Base-by-base conservation (phyloP, 2,888 invertebrate genomes). In the Actias luna region DNA sequence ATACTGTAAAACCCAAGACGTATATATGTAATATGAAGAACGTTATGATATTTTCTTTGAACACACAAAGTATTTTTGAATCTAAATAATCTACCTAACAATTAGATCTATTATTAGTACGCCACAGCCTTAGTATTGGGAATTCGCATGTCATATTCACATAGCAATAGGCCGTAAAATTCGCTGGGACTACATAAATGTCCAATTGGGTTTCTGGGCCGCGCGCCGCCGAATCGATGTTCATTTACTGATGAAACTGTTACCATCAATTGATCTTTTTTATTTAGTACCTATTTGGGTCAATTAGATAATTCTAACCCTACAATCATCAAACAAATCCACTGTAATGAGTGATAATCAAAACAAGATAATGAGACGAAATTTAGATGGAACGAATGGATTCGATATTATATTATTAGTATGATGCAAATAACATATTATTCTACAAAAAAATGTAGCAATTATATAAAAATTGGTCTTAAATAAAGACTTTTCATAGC, bases 91-190 rank as follows among this genome's bases (percentile, higher is more conserved):
- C 8, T 8, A 33, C 8, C 10, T 46, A 22, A 25, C 22, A 25
- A 46, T 46, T 25, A 22, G 10, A 12, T 2, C 2, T 46, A 12
- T 10, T 22, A 3, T 25, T 46, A 46, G 1, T 60, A 60, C 33
- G 63, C 65, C 46, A 57, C 58, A 55, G 55, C 16, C 14, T n/a
- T 52, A 63, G 60, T 62, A 63, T 64, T 65, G 61, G 63, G 62
- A 65, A 59, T 61, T 63, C 59, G 64, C 25, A 59, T 35, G 25
- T 59, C 52, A 59, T 35, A 61, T 63, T 64, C 62, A 59, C 60
- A 59, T 29, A 59, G 27, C 57, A 39, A 25, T 63, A 62, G 62
- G 58, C 46, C 50, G 58, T 62, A 50, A 62, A 58, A 18, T 25
- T 46, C 50, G 58, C 27, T 59, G 12, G 27, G 18, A 39, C 42